phyloP scores from a whole-genome alignment of 2,888 invertebrate genomes.

The Oscheius sp. region DNA sequence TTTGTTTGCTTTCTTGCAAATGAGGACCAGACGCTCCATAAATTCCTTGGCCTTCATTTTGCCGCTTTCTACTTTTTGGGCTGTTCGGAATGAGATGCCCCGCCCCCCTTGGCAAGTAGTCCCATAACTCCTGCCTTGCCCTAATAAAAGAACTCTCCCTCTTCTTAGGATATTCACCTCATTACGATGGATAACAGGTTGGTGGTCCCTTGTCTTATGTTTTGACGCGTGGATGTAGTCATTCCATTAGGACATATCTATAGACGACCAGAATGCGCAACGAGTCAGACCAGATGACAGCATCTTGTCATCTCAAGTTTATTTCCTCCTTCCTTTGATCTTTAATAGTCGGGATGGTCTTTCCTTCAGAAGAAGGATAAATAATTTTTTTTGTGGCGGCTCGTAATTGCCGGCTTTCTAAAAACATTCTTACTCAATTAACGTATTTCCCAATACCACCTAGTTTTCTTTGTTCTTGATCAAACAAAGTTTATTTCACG shows the following conservation, averaged over 20 bases:
- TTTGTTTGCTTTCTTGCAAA: constrained; percentile 9
- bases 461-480: no score
- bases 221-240: constrained; percentile 10
- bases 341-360: neutral
- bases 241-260: constrained; percentile 17
- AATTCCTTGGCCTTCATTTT: neutral
- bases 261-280: constrained; percentile 16
- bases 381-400: no score
- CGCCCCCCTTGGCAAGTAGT: constrained; percentile 22
- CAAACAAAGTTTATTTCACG: neutral
- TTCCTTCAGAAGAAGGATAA: no score
- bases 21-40: neutral
- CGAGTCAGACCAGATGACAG: constrained; percentile 17
- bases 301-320: neutral
- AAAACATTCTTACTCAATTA: no score
- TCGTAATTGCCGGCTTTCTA: no score
- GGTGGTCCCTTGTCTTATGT: neutral
- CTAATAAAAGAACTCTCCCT: constrained; percentile 20
- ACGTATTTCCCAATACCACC: no score
- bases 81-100: constrained; percentile 21
- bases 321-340: neutral
- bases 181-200: constrained; percentile 13
- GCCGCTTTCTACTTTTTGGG: constrained; percentile 6
- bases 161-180: neutral
- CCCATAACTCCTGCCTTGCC: constrained; percentile 15